phyloP scores from a whole-genome alignment of 1,140 invertebrate genomes.

The Caenorhabditis latens region DNA sequence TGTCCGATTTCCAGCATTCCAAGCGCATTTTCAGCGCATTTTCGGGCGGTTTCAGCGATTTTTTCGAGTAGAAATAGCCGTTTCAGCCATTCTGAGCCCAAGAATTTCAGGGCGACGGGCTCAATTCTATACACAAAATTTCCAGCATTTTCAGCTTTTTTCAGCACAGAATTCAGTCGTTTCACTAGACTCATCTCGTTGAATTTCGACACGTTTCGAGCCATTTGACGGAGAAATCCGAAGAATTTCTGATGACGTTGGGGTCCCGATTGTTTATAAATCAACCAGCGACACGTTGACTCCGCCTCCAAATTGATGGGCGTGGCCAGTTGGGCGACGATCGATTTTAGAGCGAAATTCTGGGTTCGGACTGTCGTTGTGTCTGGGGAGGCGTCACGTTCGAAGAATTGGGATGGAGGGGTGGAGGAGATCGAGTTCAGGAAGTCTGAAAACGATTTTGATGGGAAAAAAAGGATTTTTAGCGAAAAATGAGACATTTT shows the following conservation, averaged over 20 bases:
- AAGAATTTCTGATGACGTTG: conserved; percentile 47
- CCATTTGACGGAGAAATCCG: conserved; percentile 11
- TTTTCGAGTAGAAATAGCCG: background rate
- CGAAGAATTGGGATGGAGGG: background rate
- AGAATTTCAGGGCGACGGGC: background rate
- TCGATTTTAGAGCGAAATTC: background rate
- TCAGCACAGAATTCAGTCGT: conserved; percentile 1
- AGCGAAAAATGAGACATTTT: too few species aligned
- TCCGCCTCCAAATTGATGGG: conserved; percentile 17
- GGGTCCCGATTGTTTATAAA: background rate
- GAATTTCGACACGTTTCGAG: background rate
- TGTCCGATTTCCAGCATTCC: background rate
- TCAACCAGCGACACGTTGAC: background rate
- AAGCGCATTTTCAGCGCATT: conserved; percentile 1
- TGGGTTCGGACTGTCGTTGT: background rate
- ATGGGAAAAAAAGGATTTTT: background rate
- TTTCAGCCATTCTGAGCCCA: background rate
- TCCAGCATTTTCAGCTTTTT: conserved; percentile 11
- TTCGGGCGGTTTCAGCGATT: background rate
- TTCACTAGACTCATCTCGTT: background rate
- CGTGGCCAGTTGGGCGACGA: background rate
- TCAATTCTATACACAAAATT: background rate
- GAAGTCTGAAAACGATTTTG: background rate
- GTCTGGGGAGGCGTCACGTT: background rate
- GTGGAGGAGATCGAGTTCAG: background rate